These are phyloP conservation scores for Ctenopoma kingsleyae DNA, from an alignment of 2,797 vertebrate genomes.

Conservation along the genomic window DNA sequence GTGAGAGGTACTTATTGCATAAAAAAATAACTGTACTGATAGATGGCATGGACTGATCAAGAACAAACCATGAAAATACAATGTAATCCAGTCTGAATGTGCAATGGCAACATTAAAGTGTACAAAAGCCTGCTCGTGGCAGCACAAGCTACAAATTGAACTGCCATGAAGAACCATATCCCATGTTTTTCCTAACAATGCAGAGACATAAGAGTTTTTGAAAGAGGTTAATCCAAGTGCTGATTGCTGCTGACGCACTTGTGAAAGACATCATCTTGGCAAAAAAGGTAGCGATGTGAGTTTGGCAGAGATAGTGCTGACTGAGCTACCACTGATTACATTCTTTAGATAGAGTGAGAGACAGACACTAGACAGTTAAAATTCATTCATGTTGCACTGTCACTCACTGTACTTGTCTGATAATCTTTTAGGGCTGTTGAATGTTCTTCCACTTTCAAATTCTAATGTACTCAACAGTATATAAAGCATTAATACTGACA, in stretches of 20 bases:
- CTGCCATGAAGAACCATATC: neutral
- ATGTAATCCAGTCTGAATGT: conserved; percentile 3
- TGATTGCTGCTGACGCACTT: neutral
- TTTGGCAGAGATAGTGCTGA: conserved; percentile 3
- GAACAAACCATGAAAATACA: conserved; percentile 13
- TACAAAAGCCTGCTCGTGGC: neutral
- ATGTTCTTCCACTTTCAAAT: conserved; percentile 1
- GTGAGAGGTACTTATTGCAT: conserved; percentile 11
- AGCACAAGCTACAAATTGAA: neutral
- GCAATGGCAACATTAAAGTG: neutral
- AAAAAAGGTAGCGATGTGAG: conserved; percentile 5
- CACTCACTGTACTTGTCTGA: neutral
- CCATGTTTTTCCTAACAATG: neutral
- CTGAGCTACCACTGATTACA: neutral
- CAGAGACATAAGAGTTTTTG: neutral
- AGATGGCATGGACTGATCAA: conserved; percentile 1
- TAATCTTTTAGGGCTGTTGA: conserved; percentile 2
- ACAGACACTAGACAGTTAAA: conserved; percentile 12
- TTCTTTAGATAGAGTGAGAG: conserved; percentile 4
- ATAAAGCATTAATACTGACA: conserved; percentile 8
- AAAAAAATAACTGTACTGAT: neutral
- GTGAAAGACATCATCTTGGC: conserved; percentile 9
- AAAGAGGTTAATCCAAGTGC: neutral
- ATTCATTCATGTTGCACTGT: neutral
- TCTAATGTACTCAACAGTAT: neutral